Conservation (phyloP, 2,113 vertebrate genomes). For the Forbesichthys papilliferus region DNA sequence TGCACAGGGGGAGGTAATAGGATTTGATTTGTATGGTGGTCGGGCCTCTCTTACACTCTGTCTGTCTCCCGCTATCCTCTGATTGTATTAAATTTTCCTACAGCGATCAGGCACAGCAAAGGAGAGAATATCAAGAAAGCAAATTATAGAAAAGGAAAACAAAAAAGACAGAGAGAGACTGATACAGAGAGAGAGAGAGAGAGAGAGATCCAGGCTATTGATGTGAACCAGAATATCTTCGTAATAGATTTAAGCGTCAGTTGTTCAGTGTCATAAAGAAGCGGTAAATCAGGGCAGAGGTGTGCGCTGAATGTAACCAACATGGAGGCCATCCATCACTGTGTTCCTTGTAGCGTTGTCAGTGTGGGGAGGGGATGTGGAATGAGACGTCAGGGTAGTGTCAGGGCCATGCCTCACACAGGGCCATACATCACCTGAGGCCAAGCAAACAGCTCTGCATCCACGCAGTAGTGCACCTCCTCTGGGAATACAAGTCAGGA, state of each 20-base stretch:
- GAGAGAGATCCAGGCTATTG: slow-evolving; percentile 10
- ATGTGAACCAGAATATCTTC: slow-evolving; percentile 36
- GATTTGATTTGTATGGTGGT: slow-evolving; percentile 80
- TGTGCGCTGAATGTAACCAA: slow-evolving; percentile 25
- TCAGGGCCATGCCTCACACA: slow-evolving; percentile 40
- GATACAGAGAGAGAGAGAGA: background rate
- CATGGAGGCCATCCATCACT: slow-evolving; percentile 48
- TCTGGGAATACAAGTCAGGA: slow-evolving; percentile 35
- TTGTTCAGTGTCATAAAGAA: slow-evolving; percentile 48
- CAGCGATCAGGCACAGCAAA: slow-evolving; percentile 30
- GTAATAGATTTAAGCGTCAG: slow-evolving; percentile 48
- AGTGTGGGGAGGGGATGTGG: slow-evolving; percentile 24
- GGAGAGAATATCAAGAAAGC: slow-evolving; percentile 24
- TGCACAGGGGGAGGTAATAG: slow-evolving; percentile 73
- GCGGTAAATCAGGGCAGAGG: slow-evolving; percentile 38
- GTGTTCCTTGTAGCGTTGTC: slow-evolving; percentile 20
- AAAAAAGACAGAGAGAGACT: background rate
- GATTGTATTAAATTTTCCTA: slow-evolving; percentile 56
- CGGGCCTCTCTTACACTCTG: slow-evolving; percentile 49
- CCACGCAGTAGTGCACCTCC: slow-evolving; percentile 22
- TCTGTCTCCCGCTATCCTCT: slow-evolving; percentile 48
- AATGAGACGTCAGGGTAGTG: slow-evolving; percentile 66
- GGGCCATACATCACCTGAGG: slow-evolving; percentile 59
- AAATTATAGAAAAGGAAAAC: slow-evolving; percentile 36
- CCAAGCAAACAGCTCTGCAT: slow-evolving; percentile 42